Conservation (phyloP, 2,797 vertebrate genomes). For the Moxostoma hubbsi region DNA sequence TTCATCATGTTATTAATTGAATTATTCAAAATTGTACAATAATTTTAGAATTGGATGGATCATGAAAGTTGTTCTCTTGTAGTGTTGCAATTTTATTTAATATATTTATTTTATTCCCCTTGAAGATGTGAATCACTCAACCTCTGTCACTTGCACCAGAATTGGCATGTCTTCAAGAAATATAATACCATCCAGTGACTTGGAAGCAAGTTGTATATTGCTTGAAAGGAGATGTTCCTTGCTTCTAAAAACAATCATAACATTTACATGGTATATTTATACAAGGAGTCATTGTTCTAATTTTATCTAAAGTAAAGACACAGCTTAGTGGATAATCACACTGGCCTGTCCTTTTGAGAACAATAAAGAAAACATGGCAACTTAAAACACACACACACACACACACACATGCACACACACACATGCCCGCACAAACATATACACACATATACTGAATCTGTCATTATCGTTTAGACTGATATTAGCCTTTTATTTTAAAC, state of each 20-base stretch:
- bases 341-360: neutral
- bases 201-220: conserved; percentile 59
- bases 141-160: conserved; percentile 67
- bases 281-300: neutral
- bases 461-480: conserved; percentile 29
- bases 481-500: conserved; percentile 34
- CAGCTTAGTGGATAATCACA: neutral
- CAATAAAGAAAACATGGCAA: conserved; percentile 8
- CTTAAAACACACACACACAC: neutral
- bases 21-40: neutral
- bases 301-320: neutral
- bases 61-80: neutral
- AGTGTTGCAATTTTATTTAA: neutral
- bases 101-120: conserved; percentile 34
- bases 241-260: conserved; percentile 50
- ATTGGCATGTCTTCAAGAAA: conserved; percentile 68
- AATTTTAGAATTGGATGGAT: neutral
- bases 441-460: conserved; percentile 15
- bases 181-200: conserved; percentile 63
- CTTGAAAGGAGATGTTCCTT: conserved; percentile 43
- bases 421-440: too few species aligned
- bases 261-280: conserved; percentile 5
- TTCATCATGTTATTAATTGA: neutral
- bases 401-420: too few species aligned
- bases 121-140: conserved; percentile 66